These are phyloP conservation scores for Sprattus sprattus DNA, from an alignment of 2,113 vertebrate species.

Conservation along the genomic window DNA sequence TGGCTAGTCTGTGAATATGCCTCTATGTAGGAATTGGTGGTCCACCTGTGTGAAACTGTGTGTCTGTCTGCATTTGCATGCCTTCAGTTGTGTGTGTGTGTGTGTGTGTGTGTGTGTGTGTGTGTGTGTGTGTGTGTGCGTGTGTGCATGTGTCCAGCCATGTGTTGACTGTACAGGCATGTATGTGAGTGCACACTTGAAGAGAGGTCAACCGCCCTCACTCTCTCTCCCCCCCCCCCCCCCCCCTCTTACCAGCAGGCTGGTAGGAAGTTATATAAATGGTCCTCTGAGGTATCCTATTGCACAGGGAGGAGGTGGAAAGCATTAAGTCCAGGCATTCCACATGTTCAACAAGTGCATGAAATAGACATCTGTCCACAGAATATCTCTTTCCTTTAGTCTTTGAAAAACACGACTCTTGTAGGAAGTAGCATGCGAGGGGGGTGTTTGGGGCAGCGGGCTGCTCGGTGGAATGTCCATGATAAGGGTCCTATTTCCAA, in stretches of 20 bases:
- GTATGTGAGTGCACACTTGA: not conserved
- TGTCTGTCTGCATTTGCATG: too few relatives aligned
- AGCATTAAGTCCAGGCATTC: slow-evolving; percentile 14
- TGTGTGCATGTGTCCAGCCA: not conserved
- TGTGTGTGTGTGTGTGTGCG: not conserved
- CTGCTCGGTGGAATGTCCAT: not conserved
- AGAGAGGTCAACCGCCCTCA: not conserved
- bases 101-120: not conserved
- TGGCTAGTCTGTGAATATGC: not conserved
- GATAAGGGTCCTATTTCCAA: slow-evolving; percentile 9
- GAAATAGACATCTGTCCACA: not conserved
- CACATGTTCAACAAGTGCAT: slow-evolving; percentile 9
- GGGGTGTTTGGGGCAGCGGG: not conserved
- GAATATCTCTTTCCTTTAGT: slow-evolving; percentile 3
- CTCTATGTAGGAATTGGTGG: too few relatives aligned
- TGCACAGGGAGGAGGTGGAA: not conserved
- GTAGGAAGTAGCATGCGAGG: not conserved
- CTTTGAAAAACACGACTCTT: not conserved
- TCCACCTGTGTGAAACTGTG: too few relatives aligned
- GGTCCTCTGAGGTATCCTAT: not conserved
- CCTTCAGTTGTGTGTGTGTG: not conserved
- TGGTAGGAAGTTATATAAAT: not conserved
- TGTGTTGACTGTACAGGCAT: not conserved
- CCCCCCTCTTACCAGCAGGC: not conserved
- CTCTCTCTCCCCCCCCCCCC: not conserved